Base-by-base conservation (phyloP, 2,113 vertebrate genomes). In the Antigone vipio region DNA sequence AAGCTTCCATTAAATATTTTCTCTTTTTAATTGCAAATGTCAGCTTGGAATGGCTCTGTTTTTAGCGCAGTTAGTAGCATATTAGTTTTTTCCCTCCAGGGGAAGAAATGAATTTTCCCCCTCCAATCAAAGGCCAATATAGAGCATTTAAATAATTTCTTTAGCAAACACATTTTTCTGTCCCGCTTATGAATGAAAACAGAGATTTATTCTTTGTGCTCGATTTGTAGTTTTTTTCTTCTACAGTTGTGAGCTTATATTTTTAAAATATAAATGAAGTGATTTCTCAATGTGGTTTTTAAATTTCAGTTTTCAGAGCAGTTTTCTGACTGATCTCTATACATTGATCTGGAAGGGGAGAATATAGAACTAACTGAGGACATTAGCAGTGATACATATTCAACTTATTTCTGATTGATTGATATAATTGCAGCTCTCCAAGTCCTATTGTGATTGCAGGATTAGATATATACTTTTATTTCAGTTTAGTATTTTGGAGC, bases 381-480 rank as follows among this genome's bases (percentile, higher is more conserved):
- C 47, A 68, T 50, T 44, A 89, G 59, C 77, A 88, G 75, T 44
- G 85, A 94, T 74, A 50, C n/a, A 53, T 69, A 73, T 94, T 93
- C 94, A 94, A 14, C 72, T 68, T 24, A 29, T 91, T 97, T 89
- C 62, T 87, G 87, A 84, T 68, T 95, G 87, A 93, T 7, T 78
- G 52, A 47, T 74, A 47, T 83, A 95, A 95, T 83, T 95, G 79
- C 84, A 95, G 81, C 34, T 95, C 50, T 79, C 75, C 81, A 44
- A 92, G 71, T 83, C 72, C 79, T 64, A 30, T 92, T 96, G 97
- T 89, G 92, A 92, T 95, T 88, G 60, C 71, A 74, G 95, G 92
- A 83, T 80, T 91, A 93, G 90, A 92, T 66, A 96, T 91, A 91
- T 85, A 71, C 86, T 97, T 97, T 95, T 91, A 97, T 96, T 97